Evolutionary conservation across 2,888 invertebrate genomes (phyloP), one percentile per base, ranked within the genome.

Genomic region (Callyntrura sp.): DNA sequence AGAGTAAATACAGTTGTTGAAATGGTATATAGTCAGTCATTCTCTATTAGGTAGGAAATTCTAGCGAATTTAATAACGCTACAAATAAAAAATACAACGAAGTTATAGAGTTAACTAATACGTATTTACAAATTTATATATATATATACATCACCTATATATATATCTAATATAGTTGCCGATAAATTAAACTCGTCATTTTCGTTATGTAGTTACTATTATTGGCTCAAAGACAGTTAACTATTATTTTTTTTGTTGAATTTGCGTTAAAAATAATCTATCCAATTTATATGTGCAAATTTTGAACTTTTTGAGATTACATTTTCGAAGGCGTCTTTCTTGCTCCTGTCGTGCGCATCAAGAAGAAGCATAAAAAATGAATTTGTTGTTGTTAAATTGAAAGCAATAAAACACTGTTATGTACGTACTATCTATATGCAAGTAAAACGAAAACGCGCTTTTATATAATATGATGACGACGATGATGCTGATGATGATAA

Each of bases 191-290:
- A 65, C 25, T 35, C 28, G 14, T 35, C 20, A 85, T 68, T 14
- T 79, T 86, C n/a, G n/a, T n/a, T n/a, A n/a, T n/a, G n/a, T n/a
- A n/a, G n/a, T n/a, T n/a, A n/a, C n/a, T n/a, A n/a, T n/a, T n/a
- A n/a, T n/a, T 82, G 81, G 87, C 87, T 88, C 87, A 88, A 25
- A 76, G 12, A n/a, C n/a, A n/a, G n/a, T n/a, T n/a, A 76, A 76
- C 35, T 1, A 43, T 43, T 23, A n/a, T 62, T 62, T 17, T 11
- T 79, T 79, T 68, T 79, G 68, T 86, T 55, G 43, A 81, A n/a
- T 55, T 48, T 68, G 14, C 11, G 12, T 86, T 73, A 23, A 57
- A 68, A 60, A 62, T 88, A 25, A 14, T 78, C 43, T 14, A 48
- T 79, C 17, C 8, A 62, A 51, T 11, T 17, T 85, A 8, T 35